Percentiles rank a stretch among this genome's conserved stretches.
These are phyloP conservation scores for Zaprionus camerounensis DNA, from an alignment of 1,140 invertebrate species.

Conservation along the genomic window DNA sequence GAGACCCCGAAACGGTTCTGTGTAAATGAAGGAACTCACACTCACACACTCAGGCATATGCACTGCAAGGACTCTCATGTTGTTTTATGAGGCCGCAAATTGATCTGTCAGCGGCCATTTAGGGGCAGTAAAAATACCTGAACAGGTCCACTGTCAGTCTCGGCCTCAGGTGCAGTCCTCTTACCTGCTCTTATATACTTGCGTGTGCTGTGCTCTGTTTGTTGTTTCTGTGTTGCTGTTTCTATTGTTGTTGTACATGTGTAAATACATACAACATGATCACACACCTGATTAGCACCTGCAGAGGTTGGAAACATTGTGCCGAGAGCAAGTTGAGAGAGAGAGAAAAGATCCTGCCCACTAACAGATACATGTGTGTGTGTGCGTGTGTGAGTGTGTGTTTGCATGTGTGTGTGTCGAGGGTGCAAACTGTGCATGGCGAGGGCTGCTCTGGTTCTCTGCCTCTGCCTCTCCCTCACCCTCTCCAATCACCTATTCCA, in stretches of 20 bases:
- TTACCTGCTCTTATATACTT: conserved; percentile 56
- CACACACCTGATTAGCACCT: conserved; percentile 81
- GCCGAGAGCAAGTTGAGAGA: conserved; percentile 22
- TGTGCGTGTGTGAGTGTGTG: conserved; percentile 5
- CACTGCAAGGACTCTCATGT: neutral
- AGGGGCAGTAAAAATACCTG: conserved; percentile 30
- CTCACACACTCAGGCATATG: neutral
- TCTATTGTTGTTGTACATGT: conserved; percentile 19
- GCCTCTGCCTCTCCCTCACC: neutral
- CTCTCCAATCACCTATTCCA: neutral
- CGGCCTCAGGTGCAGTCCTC: neutral
- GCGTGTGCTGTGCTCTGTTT: conserved; percentile 35
- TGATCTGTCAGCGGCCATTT: conserved; percentile 76
- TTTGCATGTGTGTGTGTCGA: conserved; percentile 27
- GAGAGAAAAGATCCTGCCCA: conserved; percentile 46
- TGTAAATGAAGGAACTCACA: conserved; percentile 51
- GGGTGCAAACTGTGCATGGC: conserved; percentile 50
- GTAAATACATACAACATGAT: conserved; percentile 49
- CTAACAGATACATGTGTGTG: conserved; percentile 32
- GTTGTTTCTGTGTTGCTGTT: conserved; percentile 21
- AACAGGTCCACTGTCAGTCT: neutral
- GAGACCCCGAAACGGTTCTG: conserved; percentile 47
- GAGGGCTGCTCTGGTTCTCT: conserved; percentile 31
- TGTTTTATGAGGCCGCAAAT: conserved; percentile 56
- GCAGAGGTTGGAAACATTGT: conserved; percentile 43